Percentiles rank a stretch among this genome's conserved stretches.
phyloP scores from a whole-genome alignment of 2,888 invertebrate species.

The Petrolisthes manimaculis region DNA sequence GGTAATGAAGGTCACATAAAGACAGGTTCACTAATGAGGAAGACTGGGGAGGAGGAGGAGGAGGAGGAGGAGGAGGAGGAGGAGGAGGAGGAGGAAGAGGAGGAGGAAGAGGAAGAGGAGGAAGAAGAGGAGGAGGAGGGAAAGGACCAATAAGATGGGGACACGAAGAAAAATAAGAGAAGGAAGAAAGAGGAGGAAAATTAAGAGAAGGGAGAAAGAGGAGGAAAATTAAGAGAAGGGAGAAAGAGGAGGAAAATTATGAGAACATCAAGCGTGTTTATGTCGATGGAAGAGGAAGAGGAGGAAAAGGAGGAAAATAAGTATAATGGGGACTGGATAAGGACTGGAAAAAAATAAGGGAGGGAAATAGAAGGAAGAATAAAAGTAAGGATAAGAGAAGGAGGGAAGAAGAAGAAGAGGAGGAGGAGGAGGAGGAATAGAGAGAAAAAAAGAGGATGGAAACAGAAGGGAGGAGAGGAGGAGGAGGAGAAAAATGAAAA shows the following conservation, averaged over 20 bases:
- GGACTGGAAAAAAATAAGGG: too few species aligned
- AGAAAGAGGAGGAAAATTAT: slow-evolving; percentile 13
- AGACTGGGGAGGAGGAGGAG: neutral
- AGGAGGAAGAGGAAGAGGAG: neutral
- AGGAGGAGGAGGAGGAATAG: neutral
- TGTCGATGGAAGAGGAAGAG: neutral
- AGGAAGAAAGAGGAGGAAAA: neutral
- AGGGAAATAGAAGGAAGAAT: neutral
- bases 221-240: neutral
- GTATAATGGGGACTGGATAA: neutral
- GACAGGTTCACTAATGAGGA: neutral
- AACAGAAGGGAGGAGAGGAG: neutral
- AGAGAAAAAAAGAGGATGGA: neutral
- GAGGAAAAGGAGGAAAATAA: neutral
- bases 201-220: too few species aligned
- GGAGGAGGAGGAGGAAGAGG: neutral
- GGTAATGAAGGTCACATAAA: neutral
- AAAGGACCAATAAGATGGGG: too few species aligned
- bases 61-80: neutral
- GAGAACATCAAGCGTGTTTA: neutral
- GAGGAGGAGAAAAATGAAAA: neutral
- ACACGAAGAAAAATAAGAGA: neutral
- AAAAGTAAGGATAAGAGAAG: neutral
- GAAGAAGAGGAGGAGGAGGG: neutral
- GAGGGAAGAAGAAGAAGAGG: neutral